Conservation (phyloP, 2,113 vertebrate species). For the Pachypanchax playfairii region DNA sequence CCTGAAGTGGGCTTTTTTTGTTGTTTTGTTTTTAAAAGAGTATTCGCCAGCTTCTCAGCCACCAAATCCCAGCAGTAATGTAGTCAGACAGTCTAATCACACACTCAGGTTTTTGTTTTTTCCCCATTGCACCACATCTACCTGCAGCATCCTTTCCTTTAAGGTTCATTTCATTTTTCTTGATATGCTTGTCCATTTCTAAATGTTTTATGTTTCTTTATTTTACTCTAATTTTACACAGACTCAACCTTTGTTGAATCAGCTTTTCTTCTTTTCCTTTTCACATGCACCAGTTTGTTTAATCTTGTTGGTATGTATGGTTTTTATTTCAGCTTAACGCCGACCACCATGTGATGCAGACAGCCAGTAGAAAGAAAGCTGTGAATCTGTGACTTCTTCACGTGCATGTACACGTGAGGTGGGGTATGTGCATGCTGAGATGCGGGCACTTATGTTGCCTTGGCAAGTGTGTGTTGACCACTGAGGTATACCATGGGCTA, state of each 20-base stretch:
- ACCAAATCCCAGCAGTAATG: constrained; percentile 58
- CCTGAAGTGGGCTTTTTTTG: constrained; percentile 56
- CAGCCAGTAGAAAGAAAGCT: constrained; percentile 11
- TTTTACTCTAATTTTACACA: constrained; percentile 42
- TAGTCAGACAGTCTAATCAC: constrained; percentile 69
- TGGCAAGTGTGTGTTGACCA: constrained; percentile 70
- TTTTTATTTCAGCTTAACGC: constrained; percentile 50
- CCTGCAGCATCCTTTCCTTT: constrained; percentile 35
- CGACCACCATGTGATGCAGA: constrained; percentile 9
- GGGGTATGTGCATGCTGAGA: constrained; percentile 39
- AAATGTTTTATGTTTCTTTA: constrained; percentile 23
- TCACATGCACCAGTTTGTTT: constrained; percentile 39
- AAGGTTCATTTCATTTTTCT: constrained; percentile 41
- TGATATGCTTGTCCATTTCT: constrained; percentile 51
- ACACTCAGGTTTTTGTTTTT: constrained; percentile 43
- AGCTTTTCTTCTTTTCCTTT: constrained; percentile 25
- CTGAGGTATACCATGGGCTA: constrained; percentile 72
- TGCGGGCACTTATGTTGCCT: constrained; percentile 40
- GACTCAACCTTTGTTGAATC: constrained; percentile 26
- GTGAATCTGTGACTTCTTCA: constrained; percentile 27
- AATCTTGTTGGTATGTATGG: constrained; percentile 38
- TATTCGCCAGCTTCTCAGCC: constrained; percentile 51
- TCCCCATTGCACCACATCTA: constrained; percentile 40
- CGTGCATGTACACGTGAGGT: constrained; percentile 29
- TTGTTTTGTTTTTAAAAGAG: no score